Percentiles rank a stretch among this genome's conserved stretches.
phyloP scores from a whole-genome alignment of 2,888 invertebrate genomes.

The Aporophyla nigra region DNA sequence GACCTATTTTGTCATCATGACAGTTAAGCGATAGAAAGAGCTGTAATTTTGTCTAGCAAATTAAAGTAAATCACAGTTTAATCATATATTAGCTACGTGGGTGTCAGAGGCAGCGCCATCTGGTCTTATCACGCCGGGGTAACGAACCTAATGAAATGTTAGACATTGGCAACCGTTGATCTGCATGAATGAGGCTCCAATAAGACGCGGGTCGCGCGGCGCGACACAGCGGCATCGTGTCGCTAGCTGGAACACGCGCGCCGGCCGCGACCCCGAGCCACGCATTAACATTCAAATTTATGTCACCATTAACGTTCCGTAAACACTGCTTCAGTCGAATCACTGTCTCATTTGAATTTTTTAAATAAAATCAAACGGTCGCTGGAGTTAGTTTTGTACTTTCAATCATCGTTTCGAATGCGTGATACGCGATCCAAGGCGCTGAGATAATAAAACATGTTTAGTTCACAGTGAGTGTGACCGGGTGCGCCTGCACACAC shows the following conservation, averaged over 20 bases:
- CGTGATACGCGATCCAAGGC: constrained; percentile 1
- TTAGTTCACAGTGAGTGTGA: neutral
- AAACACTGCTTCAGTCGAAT: constrained; percentile 72
- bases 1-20: no score
- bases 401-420: constrained; percentile 37
- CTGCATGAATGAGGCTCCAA: constrained; percentile 22
- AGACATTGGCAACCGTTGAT: constrained; percentile 8
- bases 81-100: no score
- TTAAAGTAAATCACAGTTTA: no score
- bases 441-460: constrained; percentile 6
- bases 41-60: no score
- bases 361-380: constrained; percentile 49
- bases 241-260: constrained; percentile 30
- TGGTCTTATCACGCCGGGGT: constrained; percentile 5
- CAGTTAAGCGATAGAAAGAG: no score
- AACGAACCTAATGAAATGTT: neutral
- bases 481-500: neutral
- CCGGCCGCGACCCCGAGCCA: constrained; percentile 57
- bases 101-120: constrained; percentile 36
- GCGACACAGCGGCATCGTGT: constrained; percentile 23
- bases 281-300: constrained; percentile 75
- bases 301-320: constrained; percentile 72
- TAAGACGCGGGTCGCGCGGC: constrained; percentile 5
- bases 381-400: constrained; percentile 33
- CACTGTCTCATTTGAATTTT: constrained; percentile 67